Evolutionary conservation across 2,888 invertebrate genomes (phyloP).

Genomic region (Caradrina kadenii): DNA sequence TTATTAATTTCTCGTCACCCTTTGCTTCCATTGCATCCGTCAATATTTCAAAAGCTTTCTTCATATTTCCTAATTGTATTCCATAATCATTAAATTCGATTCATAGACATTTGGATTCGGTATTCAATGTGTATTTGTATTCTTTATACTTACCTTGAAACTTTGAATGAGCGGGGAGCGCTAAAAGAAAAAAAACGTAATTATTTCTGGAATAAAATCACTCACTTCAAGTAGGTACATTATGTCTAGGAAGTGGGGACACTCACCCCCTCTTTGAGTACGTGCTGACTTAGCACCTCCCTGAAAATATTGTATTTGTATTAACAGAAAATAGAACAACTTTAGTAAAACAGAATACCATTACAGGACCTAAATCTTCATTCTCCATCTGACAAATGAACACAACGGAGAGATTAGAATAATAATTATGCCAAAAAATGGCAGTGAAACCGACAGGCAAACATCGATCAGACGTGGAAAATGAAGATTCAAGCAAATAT

Average conservation of each 20-base stretch:
- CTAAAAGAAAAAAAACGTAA: constrained; percentile 70
- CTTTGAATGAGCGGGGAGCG: constrained; percentile 74
- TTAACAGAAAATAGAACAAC: neutral
- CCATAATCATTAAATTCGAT: neutral
- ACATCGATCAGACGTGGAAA: constrained; percentile 68
- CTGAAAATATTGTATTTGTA: constrained; percentile 67
- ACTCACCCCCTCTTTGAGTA: neutral
- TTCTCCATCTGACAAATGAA: constrained; percentile 84
- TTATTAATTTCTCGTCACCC: constrained; percentile 71
- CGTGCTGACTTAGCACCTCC: neutral
- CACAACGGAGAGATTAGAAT: constrained; percentile 64
- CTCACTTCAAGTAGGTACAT: neutral
- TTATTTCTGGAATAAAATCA: neutral
- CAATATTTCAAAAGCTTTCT: constrained; percentile 78
- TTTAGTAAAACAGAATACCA: neutral
- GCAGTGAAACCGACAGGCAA: constrained; percentile 3
- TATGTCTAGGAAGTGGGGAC: neutral
- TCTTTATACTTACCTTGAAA: constrained; percentile 73
- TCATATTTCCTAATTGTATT: constrained; percentile 75
- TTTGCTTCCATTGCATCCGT: constrained; percentile 78
- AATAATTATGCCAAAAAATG: constrained; percentile 9
- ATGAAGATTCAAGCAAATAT: constrained; percentile 75
- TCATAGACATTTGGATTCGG: neutral
- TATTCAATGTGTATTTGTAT: no score
- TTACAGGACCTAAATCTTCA: constrained; percentile 75